Evolutionary conservation across 1,140 invertebrate genomes (phyloP).

Genomic region (Neodiprion lecontei): DNA sequence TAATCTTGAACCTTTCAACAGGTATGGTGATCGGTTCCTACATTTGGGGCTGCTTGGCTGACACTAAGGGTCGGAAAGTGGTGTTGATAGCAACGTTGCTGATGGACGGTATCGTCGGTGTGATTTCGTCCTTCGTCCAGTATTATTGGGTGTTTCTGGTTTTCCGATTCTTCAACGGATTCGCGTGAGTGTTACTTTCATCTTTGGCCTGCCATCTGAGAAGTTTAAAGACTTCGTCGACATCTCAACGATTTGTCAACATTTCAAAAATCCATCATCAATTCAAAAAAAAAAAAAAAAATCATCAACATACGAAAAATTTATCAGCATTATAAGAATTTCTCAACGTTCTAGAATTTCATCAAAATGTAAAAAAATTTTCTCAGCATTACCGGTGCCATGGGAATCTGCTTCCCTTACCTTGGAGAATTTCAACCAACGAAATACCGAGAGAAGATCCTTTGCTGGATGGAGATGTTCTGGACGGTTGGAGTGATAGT

Average conservation of each 20-base stretch:
- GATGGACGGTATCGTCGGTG: conserved; percentile 77
- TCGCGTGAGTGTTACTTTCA: conserved; percentile 72
- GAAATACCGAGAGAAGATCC: conserved; percentile 75
- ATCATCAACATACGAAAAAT: too few species aligned
- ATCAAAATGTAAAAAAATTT: neutral
- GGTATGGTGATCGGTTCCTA: conserved; percentile 91
- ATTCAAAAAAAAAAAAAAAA: too few species aligned
- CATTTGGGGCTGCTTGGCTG: conserved; percentile 87
- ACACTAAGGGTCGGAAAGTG: conserved; percentile 78
- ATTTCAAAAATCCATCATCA: neutral
- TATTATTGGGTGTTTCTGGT: conserved; percentile 77
- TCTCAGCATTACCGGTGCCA: conserved; percentile 74
- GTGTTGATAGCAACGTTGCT: conserved; percentile 79
- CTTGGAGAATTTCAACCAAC: conserved; percentile 79
- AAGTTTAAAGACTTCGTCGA: neutral
- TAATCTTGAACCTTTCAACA: conserved; percentile 43
- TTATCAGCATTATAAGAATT: too few species aligned
- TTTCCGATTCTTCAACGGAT: conserved; percentile 82
- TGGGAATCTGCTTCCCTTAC: conserved; percentile 80
- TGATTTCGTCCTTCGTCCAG: conserved; percentile 79
- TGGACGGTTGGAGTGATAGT: conserved; percentile 78
- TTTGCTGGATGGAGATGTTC: conserved; percentile 83
- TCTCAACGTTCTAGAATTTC: too few species aligned
- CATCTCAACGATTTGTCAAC: neutral
- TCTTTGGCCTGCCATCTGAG: neutral